Conservation (phyloP, 2,113 vertebrate genomes). For the Eolophus roseicapilla region DNA sequence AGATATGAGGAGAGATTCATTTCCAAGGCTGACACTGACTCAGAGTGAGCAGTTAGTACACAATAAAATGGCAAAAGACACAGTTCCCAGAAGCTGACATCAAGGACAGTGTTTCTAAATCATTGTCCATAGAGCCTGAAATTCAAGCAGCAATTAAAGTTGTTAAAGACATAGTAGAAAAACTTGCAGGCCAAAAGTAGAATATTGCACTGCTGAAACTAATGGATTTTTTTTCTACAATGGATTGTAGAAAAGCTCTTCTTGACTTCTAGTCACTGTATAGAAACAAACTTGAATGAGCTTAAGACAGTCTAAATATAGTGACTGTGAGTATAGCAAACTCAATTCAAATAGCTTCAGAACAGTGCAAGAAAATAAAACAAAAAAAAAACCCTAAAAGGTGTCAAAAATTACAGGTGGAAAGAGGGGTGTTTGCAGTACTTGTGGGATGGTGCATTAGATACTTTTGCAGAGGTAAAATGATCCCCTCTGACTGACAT, state of each 20-base stretch:
- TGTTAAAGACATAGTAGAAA: neutral
- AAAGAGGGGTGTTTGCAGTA: neutral
- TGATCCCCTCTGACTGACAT: neutral
- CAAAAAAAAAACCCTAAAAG: neutral
- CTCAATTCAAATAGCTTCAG: neutral
- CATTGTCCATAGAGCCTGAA: neutral
- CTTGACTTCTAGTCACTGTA: neutral
- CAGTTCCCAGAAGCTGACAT: neutral
- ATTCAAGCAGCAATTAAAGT: conserved; percentile 14
- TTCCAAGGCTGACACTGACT: neutral
- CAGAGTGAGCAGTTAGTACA: conserved; percentile 13
- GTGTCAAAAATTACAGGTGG: neutral
- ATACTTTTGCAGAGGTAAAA: neutral
- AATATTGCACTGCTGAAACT: neutral
- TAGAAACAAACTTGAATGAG: neutral
- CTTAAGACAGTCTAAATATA: neutral
- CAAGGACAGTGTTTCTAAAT: neutral
- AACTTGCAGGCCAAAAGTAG: neutral
- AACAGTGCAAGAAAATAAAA: neutral
- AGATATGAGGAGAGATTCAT: neutral
- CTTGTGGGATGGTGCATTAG: neutral
- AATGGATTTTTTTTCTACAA: neutral
- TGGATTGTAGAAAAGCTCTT: neutral
- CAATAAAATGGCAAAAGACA: conserved; percentile 19
- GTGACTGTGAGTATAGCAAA: neutral